Base-by-base conservation (phyloP, 1,140 invertebrate genomes). In the Nephila pilipes region DNA sequence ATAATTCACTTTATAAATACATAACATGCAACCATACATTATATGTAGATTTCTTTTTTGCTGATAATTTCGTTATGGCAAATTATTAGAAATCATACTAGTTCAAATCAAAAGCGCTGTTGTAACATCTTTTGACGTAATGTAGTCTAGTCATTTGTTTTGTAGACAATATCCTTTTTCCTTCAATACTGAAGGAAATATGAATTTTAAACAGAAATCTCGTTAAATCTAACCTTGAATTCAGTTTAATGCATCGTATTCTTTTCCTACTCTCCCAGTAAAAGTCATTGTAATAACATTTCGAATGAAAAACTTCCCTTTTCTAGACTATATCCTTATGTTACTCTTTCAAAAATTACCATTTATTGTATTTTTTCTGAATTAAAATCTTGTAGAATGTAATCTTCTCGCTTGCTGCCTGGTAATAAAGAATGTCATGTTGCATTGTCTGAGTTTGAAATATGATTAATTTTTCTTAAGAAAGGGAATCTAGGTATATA, bases 191-290 rank as follows among this genome's bases (percentile, higher is more conserved):
- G 69, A 75, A 75, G 69, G 69, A 75, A 75, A 75, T 75, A 75
- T 18, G 18, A 75, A 18, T 75, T 69, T 75, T 32, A 75, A 32
- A 14, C 18, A 32, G 2, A 36, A 32, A 75, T 75, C 32, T 75
- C 69, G 69, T 75, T 75, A 75, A 14, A 75, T 75, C 69, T 75
- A 75, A 75, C 69, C 69, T 75, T 75, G 69, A 32, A 75, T 36
- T 75, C 32, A 36, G 2, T 75, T 75, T 75, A 75, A 75, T 36
- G 29, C 32, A 75, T 18, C 18, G 32, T 32, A 75, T 36, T 75
- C 29, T 20, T 32, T 65, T 65, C 58, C 69, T 5, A 18, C 14
- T 75, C 69, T 75, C 18, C 20, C 16, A 75, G 29, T 75, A 75
- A 75, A 25, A 75, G 29, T 75, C 29, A 36, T 75, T 75, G 69